Base-by-base conservation (phyloP, 2,888 invertebrate genomes). In the Phlogophora meticulosa region DNA sequence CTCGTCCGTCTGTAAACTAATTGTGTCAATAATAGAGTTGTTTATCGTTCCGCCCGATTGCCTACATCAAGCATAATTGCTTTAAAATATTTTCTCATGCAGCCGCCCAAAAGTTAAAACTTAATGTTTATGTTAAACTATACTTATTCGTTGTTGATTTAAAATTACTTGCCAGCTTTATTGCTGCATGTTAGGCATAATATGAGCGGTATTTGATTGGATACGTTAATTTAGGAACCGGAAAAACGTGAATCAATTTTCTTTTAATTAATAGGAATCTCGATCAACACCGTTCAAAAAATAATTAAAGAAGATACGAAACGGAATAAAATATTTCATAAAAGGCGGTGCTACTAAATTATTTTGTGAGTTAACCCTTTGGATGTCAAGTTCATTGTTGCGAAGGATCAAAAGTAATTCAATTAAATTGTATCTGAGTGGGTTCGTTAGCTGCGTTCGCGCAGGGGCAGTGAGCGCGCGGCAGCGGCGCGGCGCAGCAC, bases 11-110 rank as follows among this genome's bases (percentile, higher is more conserved):
- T 85, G 85, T 84, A 68, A 90, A 89, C 88, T 92, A 90, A 93
- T 93, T 88, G 91, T 86, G 84, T 89, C 89, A 90, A 93, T 93
- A 93, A 92, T 91, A 89, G 86, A 92, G 91, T 91, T 88, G 88
- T 90, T 87, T 87, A 86, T 84, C 78, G 87, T 86, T 82, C 83
- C 85, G 79, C 81, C 85, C 79, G 76, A 91, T 92, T 91, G 90
- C 82, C 75, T 75, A 86, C 83, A 86, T 87, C 82, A 81, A 76
- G 66, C 81, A 85, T 92, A 90, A 93, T 92, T 87, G 90, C 82
- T 84, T 77, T 72, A 76, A 86, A 85, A 84, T 88, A 90, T 89
- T 91, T 90, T 92, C 91, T 90, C 91, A 91, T 91, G 86, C 75
- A 78, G 72, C 84, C 83, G 76, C 82, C 85, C 80, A 70, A 78